Evolutionary conservation across 2,797 vertebrate genomes (phyloP).

Genomic region (Enteromius trimaculatus): DNA sequence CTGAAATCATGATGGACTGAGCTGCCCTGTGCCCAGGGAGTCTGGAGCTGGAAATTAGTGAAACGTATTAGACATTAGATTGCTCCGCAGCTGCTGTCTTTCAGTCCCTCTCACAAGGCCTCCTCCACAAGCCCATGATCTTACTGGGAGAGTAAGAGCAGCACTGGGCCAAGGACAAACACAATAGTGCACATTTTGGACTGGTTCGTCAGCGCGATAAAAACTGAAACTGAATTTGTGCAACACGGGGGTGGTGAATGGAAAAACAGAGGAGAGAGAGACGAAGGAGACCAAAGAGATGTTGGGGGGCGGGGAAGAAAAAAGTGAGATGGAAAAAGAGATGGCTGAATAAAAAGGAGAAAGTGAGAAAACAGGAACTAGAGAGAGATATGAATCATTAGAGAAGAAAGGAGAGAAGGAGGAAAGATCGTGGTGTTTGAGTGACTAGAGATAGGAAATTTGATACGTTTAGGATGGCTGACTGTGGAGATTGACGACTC

Average conservation of each 20-base stretch:
- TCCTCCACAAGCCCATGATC: slow-evolving; percentile 42
- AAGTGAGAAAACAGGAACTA: slow-evolving; percentile 61
- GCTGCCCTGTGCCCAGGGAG: slow-evolving; percentile 7
- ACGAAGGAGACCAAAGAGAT: slow-evolving; percentile 11
- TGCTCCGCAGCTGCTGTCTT: slow-evolving; percentile 12
- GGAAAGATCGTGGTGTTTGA: background rate
- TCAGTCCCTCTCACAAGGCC: slow-evolving; percentile 11
- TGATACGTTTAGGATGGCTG: background rate
- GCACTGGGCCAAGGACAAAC: slow-evolving; percentile 36
- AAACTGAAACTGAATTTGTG: slow-evolving; percentile 3
- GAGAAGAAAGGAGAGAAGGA: slow-evolving; percentile 12
- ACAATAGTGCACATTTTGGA: background rate
- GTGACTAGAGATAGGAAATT: slow-evolving; percentile 4
- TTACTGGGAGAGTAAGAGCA: slow-evolving; percentile 22
- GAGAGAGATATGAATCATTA: slow-evolving; percentile 30
- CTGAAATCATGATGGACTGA: slow-evolving; percentile 44
- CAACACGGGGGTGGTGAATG: slow-evolving; percentile 21
- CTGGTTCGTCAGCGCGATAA: slow-evolving; percentile 16
- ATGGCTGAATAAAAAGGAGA: background rate
- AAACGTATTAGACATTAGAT: slow-evolving; percentile 45
- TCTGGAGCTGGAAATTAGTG: slow-evolving; percentile 7
- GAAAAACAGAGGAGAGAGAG: slow-evolving; percentile 7
- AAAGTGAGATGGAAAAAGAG: slow-evolving; percentile 6
- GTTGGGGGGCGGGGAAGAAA: slow-evolving; percentile 59
- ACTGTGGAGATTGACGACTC: background rate